These are phyloP conservation scores for Pimephales promelas DNA, from an alignment of 2,113 vertebrate species.

Conservation along the genomic window DNA sequence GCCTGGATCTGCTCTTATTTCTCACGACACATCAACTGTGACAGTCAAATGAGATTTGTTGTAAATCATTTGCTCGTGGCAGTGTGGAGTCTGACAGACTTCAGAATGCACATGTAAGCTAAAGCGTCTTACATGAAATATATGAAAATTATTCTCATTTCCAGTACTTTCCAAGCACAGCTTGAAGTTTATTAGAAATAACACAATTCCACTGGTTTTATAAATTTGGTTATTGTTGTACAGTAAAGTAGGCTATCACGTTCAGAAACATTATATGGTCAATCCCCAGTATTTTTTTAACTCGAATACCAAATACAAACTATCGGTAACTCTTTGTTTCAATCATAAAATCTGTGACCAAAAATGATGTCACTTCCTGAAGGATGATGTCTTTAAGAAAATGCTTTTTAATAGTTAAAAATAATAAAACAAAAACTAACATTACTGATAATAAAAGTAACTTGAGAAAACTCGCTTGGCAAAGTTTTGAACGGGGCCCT, in stretches of 20 bases:
- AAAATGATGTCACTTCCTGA: no score
- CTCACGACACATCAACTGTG: constrained; percentile 38
- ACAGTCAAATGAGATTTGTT: constrained; percentile 25
- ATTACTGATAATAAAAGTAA: no score
- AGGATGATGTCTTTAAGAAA: no score
- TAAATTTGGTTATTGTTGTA: background rate
- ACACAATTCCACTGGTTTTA: background rate
- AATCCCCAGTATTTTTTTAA: no score
- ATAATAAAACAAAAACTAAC: no score
- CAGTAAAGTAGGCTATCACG: background rate
- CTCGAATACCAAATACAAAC: no score
- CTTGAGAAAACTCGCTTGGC: no score
- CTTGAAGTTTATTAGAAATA: background rate
- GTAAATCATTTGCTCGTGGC: constrained; percentile 25
- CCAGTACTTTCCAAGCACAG: background rate
- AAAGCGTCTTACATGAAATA: background rate
- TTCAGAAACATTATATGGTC: no score
- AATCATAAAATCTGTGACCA: no score
- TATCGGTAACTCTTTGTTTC: no score
- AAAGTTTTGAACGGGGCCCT: no score
- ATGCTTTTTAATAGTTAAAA: no score
- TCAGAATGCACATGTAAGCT: background rate
- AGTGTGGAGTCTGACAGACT: background rate
- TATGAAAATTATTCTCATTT: background rate
- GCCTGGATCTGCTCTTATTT: constrained; percentile 43